These are phyloP conservation scores for Lamellibrachia luymesi DNA, from an alignment of 1,140 invertebrate genomes.

Conservation along the genomic window DNA sequence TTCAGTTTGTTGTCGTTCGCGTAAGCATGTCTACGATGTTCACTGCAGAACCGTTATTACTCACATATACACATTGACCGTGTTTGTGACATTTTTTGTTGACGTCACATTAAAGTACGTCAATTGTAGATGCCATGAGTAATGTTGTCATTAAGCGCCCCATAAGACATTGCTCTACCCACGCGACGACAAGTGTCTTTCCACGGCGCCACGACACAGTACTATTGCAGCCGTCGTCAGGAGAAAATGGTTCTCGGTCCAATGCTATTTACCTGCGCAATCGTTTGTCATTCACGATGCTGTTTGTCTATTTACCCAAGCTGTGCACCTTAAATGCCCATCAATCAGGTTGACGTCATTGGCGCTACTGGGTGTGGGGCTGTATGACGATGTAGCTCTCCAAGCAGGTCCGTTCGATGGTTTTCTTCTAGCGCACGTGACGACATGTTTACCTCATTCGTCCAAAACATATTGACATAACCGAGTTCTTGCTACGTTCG, in stretches of 20 bases:
- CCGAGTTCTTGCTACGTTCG: neutral
- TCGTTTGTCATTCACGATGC: neutral
- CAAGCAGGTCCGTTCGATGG: neutral
- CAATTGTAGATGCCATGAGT: neutral
- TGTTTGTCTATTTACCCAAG: neutral
- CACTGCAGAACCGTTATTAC: neutral
- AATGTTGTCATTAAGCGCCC: neutral
- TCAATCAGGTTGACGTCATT: neutral
- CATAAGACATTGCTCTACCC: neutral
- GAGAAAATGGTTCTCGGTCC: neutral
- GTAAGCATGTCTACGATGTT: neutral
- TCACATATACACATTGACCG: neutral
- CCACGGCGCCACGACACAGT: neutral
- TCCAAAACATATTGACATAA: neutral
- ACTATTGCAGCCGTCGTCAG: neutral
- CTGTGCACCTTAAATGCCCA: neutral
- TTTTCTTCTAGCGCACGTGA: neutral
- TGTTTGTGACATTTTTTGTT: neutral
- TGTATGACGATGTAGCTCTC: neutral
- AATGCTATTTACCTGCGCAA: neutral
- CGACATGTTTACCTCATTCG: neutral
- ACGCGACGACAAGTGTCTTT: neutral
- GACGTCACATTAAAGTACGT: neutral
- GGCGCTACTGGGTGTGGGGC: neutral
- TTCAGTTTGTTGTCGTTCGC: neutral